Base-by-base conservation (phyloP, 2,888 invertebrate species). In the Colostygia pectinataria region DNA sequence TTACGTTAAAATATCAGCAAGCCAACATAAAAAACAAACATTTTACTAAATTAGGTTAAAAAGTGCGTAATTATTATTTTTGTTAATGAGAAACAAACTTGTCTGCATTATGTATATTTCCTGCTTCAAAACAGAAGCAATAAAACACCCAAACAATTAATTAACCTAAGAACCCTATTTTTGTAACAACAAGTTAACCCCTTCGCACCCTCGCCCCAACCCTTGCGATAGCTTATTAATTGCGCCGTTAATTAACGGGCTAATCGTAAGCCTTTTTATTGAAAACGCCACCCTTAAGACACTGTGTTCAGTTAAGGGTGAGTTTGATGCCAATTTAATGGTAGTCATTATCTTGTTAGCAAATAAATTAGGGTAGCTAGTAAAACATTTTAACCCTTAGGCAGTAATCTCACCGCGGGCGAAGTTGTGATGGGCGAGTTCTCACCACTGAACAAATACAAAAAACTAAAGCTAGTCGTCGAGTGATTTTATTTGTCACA, bases 181-280 rank as follows among this genome's bases (percentile, higher is more conserved):
- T 49, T 43, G 28, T 32, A 38, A 36, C 34, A 44, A 36, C 43
- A 36, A 43, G 42, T 33, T 33, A 27, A 38, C 42, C 33, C 49
- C 42, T 36, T 23, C 39, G n/a, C 36, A 9, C 37, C 29, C 38
- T 8, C 24, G 2, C 32, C 25, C 36, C 32, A 4, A 13, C 44
- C 33, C 37, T 9, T 12, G 12, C 52, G 51, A 41, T 47, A 47
- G 32, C 52, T 55, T 54, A 63, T 60, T 61, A 61, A 61, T 63
- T 53, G 53, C 50, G 38, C 27, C 52, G 59, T 58, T 61, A 59
- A 63, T 61, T 60, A 61, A 27, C 45, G 33, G 47, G 53, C 38
- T 55, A 57, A 55, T 49, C 51, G 57, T 32, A 32, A 32, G 49
- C 54, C 56, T 59, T 61, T 61, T 64, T 63, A 61, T 64, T 61